Evolutionary conservation across 1,140 invertebrate species (phyloP).

Genomic region (Holcopasites calliopsidis): DNA sequence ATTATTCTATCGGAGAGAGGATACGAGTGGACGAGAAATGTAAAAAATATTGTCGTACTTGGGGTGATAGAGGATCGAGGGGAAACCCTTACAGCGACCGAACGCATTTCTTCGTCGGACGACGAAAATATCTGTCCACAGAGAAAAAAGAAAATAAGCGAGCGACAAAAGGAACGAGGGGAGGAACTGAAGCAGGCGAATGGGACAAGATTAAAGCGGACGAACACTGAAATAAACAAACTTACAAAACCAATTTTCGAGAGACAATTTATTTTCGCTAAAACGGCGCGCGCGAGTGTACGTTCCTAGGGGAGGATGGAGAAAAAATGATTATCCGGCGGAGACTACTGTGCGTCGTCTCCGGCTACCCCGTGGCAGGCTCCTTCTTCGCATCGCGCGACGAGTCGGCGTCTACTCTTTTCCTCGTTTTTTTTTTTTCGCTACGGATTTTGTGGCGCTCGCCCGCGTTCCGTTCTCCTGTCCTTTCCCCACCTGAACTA

Average conservation of each 20-base stretch:
- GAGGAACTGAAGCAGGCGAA: neutral
- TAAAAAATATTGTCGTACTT: too few species aligned
- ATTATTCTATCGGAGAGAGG: too few species aligned
- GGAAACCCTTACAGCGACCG: too few species aligned
- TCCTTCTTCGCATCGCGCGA: neutral
- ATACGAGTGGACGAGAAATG: too few species aligned
- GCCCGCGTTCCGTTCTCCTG: slow-evolving; percentile 8
- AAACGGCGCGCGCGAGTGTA: slow-evolving; percentile 20
- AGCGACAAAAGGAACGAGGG: neutral
- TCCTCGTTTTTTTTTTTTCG: too few species aligned
- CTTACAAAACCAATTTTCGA: slow-evolving; percentile 16
- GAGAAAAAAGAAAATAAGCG: too few species aligned
- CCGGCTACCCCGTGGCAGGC: slow-evolving; percentile 39
- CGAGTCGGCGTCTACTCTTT: slow-evolving; percentile 51
- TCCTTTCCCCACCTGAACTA: slow-evolving; percentile 84
- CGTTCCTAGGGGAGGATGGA: neutral
- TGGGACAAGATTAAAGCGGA: neutral
- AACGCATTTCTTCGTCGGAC: too few species aligned
- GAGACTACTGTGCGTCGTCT: slow-evolving; percentile 25
- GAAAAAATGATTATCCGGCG: slow-evolving; percentile 51
- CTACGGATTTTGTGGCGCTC: slow-evolving; percentile 14
- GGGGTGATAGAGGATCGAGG: too few species aligned
- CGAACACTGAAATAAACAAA: slow-evolving; percentile 1
- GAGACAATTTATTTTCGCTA: slow-evolving; percentile 39
- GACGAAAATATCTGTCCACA: too few species aligned